Base-by-base conservation (phyloP, 2,888 invertebrate genomes). In the Dicyrtomina minuta region DNA sequence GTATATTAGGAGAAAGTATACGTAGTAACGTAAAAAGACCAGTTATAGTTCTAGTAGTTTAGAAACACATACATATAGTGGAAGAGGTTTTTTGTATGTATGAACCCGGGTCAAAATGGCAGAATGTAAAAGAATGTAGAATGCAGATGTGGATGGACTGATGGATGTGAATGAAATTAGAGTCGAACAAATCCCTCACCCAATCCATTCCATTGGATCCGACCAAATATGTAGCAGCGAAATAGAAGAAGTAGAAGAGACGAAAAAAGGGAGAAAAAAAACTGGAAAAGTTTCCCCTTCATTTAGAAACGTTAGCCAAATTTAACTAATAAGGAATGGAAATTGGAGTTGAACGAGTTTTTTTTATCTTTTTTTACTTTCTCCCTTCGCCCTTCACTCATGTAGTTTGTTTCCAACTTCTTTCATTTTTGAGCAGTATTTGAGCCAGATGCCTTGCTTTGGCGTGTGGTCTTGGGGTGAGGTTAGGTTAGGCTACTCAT, bases 291-390 rank as follows among this genome's bases (percentile, higher is more conserved):
- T 72, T 74, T 75, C 68, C 69, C 72, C 74, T 70, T 72, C 70
- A 72, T 72, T 75, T 71, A 60, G 68, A 71, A 67, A 68, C 72
- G 72, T 74, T 74, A 72, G 71, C 71, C 71, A 73, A 74, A 74
- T 76, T 76, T 72, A 74, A 74, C 74, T 76, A 76, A 76, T 76
- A 74, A 76, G 67, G 62, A 74, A 76, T 74, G 76, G 72, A 76
- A 76, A 76, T 76, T 74, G 72, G 70, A 69, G 66, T 55, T 56
- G 68, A 66, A 49, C 43, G 66, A 65, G 56, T 41, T 59, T 51
- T 61, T 43, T 59, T 46, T 51, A 27, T 46, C 24, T n/a, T 43
- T 62, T 49, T 51, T 12, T 22, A 22, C 60, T 60, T 20, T 60
- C 60, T 41, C 43, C 2, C 60, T 60, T 10, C 43, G 12, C 33